Conservation (phyloP, 2,797 vertebrate species). For the Onychomys leucogaster region DNA sequence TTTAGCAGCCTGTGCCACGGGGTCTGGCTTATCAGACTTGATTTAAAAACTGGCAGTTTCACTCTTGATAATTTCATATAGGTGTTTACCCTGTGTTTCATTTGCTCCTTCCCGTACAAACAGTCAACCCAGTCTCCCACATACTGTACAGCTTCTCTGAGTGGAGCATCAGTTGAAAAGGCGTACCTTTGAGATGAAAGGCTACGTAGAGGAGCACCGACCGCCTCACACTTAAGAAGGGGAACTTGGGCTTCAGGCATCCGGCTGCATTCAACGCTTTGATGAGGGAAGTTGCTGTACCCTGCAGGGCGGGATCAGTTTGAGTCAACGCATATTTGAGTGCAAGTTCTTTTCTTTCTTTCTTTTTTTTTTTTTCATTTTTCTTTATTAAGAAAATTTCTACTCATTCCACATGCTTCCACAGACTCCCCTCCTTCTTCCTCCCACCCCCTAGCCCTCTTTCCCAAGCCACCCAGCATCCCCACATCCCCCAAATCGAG, state of each 20-base stretch:
- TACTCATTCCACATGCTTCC: too few species aligned
- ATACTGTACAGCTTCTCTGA: neutral
- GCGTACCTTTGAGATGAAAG: slow-evolving; percentile 96
- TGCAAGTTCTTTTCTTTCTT: neutral
- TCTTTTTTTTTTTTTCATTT: too few species aligned
- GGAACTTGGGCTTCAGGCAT: slow-evolving; percentile 96
- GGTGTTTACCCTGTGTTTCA: neutral
- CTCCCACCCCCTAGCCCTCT: too few species aligned
- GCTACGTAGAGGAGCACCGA: slow-evolving; percentile 94
- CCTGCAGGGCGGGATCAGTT: slow-evolving; percentile 87
- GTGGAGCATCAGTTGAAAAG: neutral
- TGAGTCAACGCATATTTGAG: neutral
- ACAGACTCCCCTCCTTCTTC: too few species aligned
- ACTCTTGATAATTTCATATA: slow-evolving; percentile 52
- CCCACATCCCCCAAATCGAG: too few species aligned
- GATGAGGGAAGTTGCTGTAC: slow-evolving; percentile 92
- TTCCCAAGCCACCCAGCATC: too few species aligned
- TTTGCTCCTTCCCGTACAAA: too few species aligned
- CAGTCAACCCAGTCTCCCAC: neutral
- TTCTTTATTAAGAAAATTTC: too few species aligned
- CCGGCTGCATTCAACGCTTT: slow-evolving; percentile 96
- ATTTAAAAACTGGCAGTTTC: neutral
- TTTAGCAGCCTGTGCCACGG: neutral
- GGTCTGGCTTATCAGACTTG: neutral
- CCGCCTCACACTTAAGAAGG: slow-evolving; percentile 92